Evolutionary conservation across 2,888 invertebrate genomes (phyloP), one percentile per base, ranked within the genome.

Genomic region (Patella pellucida): DNA sequence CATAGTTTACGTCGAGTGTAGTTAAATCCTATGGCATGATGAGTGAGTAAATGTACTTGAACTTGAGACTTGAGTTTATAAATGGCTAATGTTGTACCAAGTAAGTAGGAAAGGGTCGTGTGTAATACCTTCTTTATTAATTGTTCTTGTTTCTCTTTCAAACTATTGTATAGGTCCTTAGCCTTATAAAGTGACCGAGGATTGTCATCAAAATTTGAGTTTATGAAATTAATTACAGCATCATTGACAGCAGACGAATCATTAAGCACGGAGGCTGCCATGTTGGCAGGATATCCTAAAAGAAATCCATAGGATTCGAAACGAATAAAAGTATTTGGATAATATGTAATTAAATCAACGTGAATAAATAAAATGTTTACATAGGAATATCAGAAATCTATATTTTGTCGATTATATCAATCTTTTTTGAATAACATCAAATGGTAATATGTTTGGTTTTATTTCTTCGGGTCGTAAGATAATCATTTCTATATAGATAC

Each of bases 41-140:
- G n/a, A n/a, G n/a, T n/a, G n/a, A n/a, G n/a, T n/a, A n/a, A n/a
- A n/a, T n/a, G n/a, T n/a, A n/a, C n/a, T n/a, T n/a, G n/a, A n/a
- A n/a, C n/a, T n/a, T n/a, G n/a, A n/a, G n/a, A n/a, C n/a, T n/a
- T n/a, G n/a, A n/a, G n/a, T n/a, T n/a, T n/a, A n/a, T n/a, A n/a
- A n/a, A n/a, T n/a, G n/a, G n/a, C n/a, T n/a, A n/a, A n/a, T n/a
- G n/a, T n/a, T n/a, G n/a, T n/a, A n/a, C n/a, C n/a, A n/a, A n/a
- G n/a, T n/a, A n/a, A n/a, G n/a, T 7, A 19, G 23, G 62, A 52
- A 19, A 16, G 27, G 41, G 31, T 31, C 41, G 41, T 41, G 19
- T 23, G 69, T 70, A 70, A 69, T 74, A 88, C 88, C 83, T 86
- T 80, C 41, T 80, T 76, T 78, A 85, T 85, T 54, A 88, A 74